Conservation (phyloP, 2,113 vertebrate genomes). For the Triplophysa dalaica region DNA sequence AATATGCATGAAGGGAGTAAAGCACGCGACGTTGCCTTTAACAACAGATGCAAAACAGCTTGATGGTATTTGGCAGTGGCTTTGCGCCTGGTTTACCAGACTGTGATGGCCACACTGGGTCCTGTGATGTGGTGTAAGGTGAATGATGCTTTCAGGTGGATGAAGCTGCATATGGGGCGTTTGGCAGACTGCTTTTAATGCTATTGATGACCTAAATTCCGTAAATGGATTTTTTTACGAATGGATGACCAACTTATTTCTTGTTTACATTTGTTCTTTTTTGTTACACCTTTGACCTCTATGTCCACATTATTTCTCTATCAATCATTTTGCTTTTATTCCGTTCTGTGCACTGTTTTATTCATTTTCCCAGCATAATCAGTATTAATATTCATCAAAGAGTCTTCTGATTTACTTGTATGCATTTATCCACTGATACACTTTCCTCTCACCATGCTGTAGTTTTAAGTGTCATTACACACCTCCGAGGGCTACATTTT, state of each 20-base stretch:
- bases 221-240: background rate
- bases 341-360: background rate
- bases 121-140: background rate
- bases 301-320: background rate
- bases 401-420: no score
- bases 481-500: background rate
- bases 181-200: background rate
- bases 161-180: background rate
- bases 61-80: background rate
- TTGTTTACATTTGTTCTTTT: background rate
- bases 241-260: background rate
- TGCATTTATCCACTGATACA: background rate
- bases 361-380: background rate
- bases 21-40: no score
- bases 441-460: no score
- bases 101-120: background rate
- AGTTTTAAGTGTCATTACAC: no score
- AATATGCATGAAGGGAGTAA: no score
- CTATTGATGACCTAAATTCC: background rate
- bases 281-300: background rate
- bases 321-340: background rate
- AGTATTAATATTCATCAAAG: background rate
- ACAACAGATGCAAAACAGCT: background rate
- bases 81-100: conserved; percentile 1
- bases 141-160: background rate